Base-by-base conservation (phyloP, 2,113 vertebrate species). In the Noturus placidus region DNA sequence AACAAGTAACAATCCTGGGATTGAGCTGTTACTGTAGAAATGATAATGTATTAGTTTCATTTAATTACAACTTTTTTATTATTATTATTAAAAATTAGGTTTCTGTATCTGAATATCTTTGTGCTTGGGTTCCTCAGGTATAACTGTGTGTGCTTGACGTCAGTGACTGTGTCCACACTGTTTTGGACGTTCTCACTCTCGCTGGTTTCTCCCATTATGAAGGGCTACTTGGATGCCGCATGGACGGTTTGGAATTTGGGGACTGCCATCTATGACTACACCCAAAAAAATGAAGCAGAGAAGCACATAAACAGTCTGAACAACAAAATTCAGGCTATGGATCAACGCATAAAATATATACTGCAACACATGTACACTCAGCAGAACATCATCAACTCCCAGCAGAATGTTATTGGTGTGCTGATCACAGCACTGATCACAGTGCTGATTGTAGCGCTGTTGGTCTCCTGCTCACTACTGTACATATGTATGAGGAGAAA, bases 211-310 rank as follows among this genome's bases (percentile, higher is more conserved):
- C 33, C 17, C 38, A 27, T 1, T 6, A 76, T 76, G 72, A 76
- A 46, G 42, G 5, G 1, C 10, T 2, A 50, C 20, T 50, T 9
- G 20, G 42, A 50, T 10, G 0, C 2, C 0, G 11, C 2, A 11
- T 13, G 0, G 3, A 5, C 3, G 27, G 4, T 76, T 14, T 46
- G 38, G 4, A 11, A 0, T 6, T 0, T 27, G 0, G 42, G 10
- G 9, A 0, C 4, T 5, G 2, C 9, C 9, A 0, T 50, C 22
- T 76, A 76, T 17, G 25, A 72, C 9, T 38, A 38, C 69, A 38
- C 0, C 17, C 33, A 72, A 22, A 3, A 35, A 38, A 3, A 1
- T 8, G 19, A 72, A 72, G 7, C 69, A 72, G 33, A 77, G 5
- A 52, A 77, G n/a, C 30, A 22, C 33, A 72, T 38, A 11, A 4